Percentiles rank a stretch among this genome's conserved stretches.
Evolutionary conservation across 2,797 vertebrate genomes (phyloP).

Genomic region (Chloroceryle amazona): DNA sequence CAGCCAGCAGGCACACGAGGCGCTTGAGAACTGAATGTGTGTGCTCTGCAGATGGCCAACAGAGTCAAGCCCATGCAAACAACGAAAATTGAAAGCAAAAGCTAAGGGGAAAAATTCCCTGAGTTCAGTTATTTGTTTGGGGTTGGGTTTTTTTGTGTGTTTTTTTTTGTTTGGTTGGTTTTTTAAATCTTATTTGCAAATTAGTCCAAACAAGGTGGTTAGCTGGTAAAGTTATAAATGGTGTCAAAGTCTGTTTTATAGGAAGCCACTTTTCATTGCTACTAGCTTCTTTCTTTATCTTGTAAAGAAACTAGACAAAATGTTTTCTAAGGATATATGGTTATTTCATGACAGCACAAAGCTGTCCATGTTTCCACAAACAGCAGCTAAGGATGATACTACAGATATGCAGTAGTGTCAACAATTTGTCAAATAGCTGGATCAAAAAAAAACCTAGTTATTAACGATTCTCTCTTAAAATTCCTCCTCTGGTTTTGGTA

Average conservation of each 20-base stretch:
- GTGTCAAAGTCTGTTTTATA: neutral
- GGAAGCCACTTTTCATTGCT: neutral
- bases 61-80: neutral
- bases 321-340: neutral
- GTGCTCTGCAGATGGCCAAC: neutral
- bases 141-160: too few species aligned
- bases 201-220: neutral
- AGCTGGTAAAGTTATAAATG: neutral
- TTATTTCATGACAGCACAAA: neutral
- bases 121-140: neutral
- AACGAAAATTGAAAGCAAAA: neutral
- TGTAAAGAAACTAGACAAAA: neutral
- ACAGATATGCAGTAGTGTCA: neutral
- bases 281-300: neutral
- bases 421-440: neutral
- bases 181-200: neutral
- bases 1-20: neutral
- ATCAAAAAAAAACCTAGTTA: neutral
- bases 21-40: neutral
- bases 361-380: neutral
- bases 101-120: neutral
- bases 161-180: neutral
- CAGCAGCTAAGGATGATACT: neutral
- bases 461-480: neutral
- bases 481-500: neutral